Percentiles rank a stretch among this genome's conserved stretches.
Evolutionary conservation across 2,797 vertebrate species (phyloP).

Genomic region (Linurgus olivaceus): DNA sequence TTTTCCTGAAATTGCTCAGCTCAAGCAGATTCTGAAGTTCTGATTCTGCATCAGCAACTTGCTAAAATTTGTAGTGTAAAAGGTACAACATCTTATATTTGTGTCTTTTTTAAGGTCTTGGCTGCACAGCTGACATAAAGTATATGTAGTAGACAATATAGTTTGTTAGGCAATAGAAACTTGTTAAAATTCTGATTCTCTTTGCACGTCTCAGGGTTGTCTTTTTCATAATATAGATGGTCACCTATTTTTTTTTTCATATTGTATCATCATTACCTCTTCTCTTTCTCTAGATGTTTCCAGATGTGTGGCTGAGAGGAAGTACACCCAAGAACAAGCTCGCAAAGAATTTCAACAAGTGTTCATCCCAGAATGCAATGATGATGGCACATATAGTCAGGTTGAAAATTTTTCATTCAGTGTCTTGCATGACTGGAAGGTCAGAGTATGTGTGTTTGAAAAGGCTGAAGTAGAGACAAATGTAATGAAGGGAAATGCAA

Average conservation of each 20-base stretch:
- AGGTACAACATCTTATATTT: background rate
- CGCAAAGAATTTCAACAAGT: constrained; percentile 94
- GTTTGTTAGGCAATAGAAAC: background rate
- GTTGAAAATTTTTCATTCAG: constrained; percentile 68
- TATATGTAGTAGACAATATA: background rate
- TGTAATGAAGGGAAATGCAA: background rate
- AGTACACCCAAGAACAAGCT: constrained; percentile 96
- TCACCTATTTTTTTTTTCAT: background rate
- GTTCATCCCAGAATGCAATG: constrained; percentile 95
- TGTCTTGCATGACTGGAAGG: background rate
- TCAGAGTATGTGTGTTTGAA: background rate
- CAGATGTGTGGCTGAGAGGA: constrained; percentile 96
- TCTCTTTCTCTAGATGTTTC: constrained; percentile 83
- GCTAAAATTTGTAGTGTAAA: background rate
- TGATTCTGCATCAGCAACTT: background rate
- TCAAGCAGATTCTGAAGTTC: background rate
- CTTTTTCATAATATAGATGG: background rate
- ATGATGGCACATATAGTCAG: constrained; percentile 95
- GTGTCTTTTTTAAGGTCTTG: background rate
- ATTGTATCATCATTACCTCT: background rate
- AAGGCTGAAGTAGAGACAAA: background rate
- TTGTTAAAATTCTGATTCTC: background rate
- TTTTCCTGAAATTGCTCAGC: background rate
- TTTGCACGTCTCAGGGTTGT: accelerated
- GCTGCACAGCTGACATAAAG: background rate